These are phyloP conservation scores for Zosterops japonicus DNA, from an alignment of 2,113 vertebrate species.

Conservation along the genomic window DNA sequence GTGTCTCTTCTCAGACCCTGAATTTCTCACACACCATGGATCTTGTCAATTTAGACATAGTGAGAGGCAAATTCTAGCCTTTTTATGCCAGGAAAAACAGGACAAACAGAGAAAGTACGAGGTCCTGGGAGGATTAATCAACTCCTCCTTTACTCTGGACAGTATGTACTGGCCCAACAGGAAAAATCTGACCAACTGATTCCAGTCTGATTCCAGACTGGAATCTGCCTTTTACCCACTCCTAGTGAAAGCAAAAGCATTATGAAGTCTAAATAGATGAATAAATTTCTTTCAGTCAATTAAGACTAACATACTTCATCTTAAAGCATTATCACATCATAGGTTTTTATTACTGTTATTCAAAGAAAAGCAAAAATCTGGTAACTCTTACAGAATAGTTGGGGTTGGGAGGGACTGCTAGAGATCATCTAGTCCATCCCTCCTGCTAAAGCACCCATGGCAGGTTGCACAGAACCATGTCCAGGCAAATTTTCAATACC, in stretches of 20 bases:
- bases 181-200: not conserved
- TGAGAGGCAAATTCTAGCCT: not conserved
- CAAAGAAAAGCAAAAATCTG: not conserved
- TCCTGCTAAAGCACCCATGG: not conserved
- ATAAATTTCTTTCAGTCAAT: not conserved
- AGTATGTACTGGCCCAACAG: not conserved
- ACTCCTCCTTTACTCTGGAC: not conserved
- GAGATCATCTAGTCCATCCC: not conserved
- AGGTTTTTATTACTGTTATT: not conserved
- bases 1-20: not conserved
- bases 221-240: conserved; percentile 21
- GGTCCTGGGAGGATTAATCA: not conserved
- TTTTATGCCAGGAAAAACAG: not conserved
- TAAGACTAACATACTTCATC: not conserved
- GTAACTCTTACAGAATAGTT: not conserved
- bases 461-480: not conserved
- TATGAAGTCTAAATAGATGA: not conserved
- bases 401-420: not conserved
- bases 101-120: not conserved
- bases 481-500: not conserved
- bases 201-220: not conserved
- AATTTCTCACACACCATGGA: not conserved
- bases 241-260: not conserved
- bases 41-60: not conserved
- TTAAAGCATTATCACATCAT: not conserved